A percentile compares a stretch with the other conserved stretches of the same genome.
Evolutionary conservation across 2,797 vertebrate genomes (phyloP).

Genomic region (Lutjanus campechanus): DNA sequence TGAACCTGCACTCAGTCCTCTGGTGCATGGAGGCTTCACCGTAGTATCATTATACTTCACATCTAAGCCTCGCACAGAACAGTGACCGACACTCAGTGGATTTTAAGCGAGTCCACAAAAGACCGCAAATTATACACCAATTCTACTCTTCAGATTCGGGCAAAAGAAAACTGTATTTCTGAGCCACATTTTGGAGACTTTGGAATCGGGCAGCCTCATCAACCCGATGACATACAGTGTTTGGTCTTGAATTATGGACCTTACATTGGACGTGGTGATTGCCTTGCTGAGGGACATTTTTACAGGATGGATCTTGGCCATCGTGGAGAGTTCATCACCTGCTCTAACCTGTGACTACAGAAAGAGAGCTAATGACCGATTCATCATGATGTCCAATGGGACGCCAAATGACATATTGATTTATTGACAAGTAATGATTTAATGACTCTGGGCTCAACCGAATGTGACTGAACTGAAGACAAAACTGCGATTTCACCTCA

Average conservation of each 20-base stretch:
- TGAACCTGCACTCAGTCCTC: background rate
- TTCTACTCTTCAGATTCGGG: constrained; percentile 20
- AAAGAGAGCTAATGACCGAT: background rate
- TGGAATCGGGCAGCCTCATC: constrained; percentile 15
- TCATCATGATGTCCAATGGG: background rate
- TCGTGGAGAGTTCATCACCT: background rate
- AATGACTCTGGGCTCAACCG: too few relatives aligned
- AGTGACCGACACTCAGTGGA: background rate
- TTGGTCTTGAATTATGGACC: constrained; percentile 11
- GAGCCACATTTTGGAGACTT: constrained; percentile 20
- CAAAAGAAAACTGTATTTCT: constrained; percentile 26
- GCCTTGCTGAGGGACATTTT: background rate
- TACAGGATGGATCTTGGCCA: background rate
- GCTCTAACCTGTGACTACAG: background rate
- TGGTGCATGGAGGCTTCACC: constrained; percentile 1
- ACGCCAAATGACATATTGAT: constrained; percentile 31
- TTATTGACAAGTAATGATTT: background rate
- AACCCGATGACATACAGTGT: constrained; percentile 21
- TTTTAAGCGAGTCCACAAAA: constrained; percentile 7
- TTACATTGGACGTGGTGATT: background rate
- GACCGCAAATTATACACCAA: constrained; percentile 44
- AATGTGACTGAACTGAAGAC: background rate
- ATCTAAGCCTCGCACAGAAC: background rate
- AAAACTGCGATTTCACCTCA: background rate
- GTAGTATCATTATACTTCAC: background rate